Percentiles rank a stretch among this genome's conserved stretches.
phyloP scores from a whole-genome alignment of 2,888 invertebrate genomes.

The Dasypolia templi region DNA sequence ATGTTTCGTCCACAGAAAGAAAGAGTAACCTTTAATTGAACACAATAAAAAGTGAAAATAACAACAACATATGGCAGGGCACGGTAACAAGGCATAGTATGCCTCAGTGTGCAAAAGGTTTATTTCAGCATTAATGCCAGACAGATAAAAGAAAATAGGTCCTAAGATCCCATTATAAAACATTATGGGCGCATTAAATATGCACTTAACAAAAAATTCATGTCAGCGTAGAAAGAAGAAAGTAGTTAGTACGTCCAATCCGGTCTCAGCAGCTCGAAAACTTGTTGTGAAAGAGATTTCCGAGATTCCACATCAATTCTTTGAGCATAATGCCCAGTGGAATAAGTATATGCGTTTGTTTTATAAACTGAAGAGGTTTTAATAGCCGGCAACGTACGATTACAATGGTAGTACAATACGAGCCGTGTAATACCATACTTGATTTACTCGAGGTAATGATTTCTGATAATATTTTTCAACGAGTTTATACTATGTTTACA shows the following conservation, averaged over 20 bases:
- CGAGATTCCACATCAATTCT: slow-evolving; percentile 2
- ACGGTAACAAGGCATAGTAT: too few relatives aligned
- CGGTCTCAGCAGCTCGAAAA: slow-evolving; percentile 1
- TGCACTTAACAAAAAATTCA: not conserved
- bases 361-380: slow-evolving; percentile 46
- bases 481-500: not conserved
- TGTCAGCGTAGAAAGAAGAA: slow-evolving; percentile 2
- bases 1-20: too few relatives aligned
- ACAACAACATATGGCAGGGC: too few relatives aligned
- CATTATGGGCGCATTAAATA: not conserved
- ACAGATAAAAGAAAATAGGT: too few relatives aligned
- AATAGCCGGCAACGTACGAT: slow-evolving; percentile 29
- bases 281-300: slow-evolving; percentile 16
- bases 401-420: slow-evolving; percentile 44
- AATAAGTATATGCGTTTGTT: slow-evolving; percentile 35
- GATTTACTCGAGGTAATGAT: slow-evolving; percentile 34
- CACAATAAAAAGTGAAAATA: too few relatives aligned
- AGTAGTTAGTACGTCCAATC: not conserved
- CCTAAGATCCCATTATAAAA: too few relatives aligned
- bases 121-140: too few relatives aligned
- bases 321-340: not conserved
- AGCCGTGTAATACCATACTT: slow-evolving; percentile 30
- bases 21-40: too few relatives aligned
- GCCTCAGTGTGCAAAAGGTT: too few relatives aligned
- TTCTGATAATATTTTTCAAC: slow-evolving; percentile 11